A percentile compares a stretch with the other conserved stretches of the same genome.
Evolutionary conservation across 1,140 invertebrate genomes (phyloP).

Genomic region (Drosophila repletoides): DNA sequence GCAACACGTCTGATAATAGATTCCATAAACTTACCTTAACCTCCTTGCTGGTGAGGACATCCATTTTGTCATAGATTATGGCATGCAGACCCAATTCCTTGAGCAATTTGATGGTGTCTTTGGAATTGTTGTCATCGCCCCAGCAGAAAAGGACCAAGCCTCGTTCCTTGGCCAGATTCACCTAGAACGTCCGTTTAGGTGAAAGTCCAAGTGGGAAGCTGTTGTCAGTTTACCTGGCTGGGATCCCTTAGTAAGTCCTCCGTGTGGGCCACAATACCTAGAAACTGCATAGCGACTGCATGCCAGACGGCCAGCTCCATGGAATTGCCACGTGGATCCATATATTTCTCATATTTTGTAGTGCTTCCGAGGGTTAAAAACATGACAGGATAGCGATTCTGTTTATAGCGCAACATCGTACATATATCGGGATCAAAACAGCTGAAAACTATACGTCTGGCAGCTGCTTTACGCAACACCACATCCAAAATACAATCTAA

Average conservation of each 20-base stretch:
- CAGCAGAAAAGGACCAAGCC: conserved; percentile 96
- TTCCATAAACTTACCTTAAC: conserved; percentile 90
- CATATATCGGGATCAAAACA: conserved; percentile 98
- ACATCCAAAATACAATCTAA: conserved; percentile 92
- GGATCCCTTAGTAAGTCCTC: conserved; percentile 94
- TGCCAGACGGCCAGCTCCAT: conserved; percentile 92
- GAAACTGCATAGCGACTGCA: conserved; percentile 89
- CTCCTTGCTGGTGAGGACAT: conserved; percentile 90
- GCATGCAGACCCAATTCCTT: conserved; percentile 95
- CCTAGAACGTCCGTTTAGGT: conserved; percentile 80
- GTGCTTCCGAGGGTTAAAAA: conserved; percentile 95
- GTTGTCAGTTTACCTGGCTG: conserved; percentile 84
- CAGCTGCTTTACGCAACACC: conserved; percentile 89
- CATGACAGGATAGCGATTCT: conserved; percentile 97
- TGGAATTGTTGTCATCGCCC: conserved; percentile 97
- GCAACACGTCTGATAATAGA: too few relatives aligned
- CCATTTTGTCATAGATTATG: conserved; percentile 96
- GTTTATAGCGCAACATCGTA: conserved; percentile 94
- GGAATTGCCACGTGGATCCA: conserved; percentile 91
- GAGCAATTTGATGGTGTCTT: conserved; percentile 91
- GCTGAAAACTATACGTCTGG: conserved; percentile 93
- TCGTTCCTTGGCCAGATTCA: conserved; percentile 89
- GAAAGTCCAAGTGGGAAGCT: conserved; percentile 27
- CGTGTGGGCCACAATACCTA: conserved; percentile 95
- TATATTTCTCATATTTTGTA: conserved; percentile 90